Evolutionary conservation across 1,140 invertebrate species (phyloP), one percentile per base, ranked within the genome.

Genomic region (Drosophila grimshawi): DNA sequence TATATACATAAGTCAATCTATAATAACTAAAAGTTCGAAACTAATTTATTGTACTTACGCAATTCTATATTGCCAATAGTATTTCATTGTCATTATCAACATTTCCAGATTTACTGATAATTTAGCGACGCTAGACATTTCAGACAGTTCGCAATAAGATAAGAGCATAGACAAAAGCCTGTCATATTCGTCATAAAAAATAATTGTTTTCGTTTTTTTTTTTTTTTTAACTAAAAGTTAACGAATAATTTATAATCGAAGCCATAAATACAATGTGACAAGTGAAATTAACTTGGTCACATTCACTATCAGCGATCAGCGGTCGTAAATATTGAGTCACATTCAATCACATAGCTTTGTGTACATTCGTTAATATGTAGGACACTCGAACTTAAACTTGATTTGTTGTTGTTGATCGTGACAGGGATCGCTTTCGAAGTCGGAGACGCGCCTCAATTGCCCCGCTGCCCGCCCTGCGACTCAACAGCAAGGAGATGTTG

Each of bases 401-500:
- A 45, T 29, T 39, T 7, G 6, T 8, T 19, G 19, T 19, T 19
- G 19, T 59, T 48, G 3, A 30, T 56, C 10, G 35, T 52, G 65
- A 6, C 48, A 92, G 92, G 32, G 85, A 92, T 78, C 90, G 81
- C 19, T 92, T 92, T 64, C 89, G 92, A 0, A 92, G 80, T 19
- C 80, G 88, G 4, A 83, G 92, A 57, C 78, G 92, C 35, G 85
- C 80, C 41, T 92, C 92, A 0, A 91, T 92, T 5, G 91, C 92
- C 41, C 92, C 92, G 5, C 48, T 92, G 19, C 92, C 92, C 41
- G 81, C 91, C 10, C 46, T 92, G 32, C 81, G 92, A 2, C 69
- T 92, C 7, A 92, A 92, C 62, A 86, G 82, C 71, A 91, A 91
- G 73, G 92, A 92, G 60, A 92, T 92, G 90, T 72, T 92, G 65